phyloP scores from a whole-genome alignment of 1,140 invertebrate species.

The Atta texana region DNA sequence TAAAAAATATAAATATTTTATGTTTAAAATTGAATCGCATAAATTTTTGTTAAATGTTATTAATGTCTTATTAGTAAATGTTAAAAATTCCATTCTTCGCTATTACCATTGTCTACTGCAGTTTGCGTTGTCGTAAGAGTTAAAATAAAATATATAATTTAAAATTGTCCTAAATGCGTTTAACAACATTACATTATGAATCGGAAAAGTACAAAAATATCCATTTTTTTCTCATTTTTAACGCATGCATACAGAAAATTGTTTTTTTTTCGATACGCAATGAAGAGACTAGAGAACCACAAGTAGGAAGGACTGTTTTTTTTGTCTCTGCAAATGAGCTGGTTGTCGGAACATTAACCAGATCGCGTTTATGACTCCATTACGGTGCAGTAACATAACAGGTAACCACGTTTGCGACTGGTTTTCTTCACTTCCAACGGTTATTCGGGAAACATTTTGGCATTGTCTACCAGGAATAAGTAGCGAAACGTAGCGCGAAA shows the following conservation, averaged over 20 bases:
- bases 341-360: constrained; percentile 47
- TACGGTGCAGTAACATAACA: constrained; percentile 34
- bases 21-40: background rate
- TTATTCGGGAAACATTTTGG: constrained; percentile 44
- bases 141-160: too few relatives aligned
- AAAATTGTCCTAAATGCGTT: background rate
- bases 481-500: constrained; percentile 66
- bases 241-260: background rate
- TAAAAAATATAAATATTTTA: background rate
- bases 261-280: background rate
- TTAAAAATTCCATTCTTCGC: background rate
- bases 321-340: constrained; percentile 13
- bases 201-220: background rate
- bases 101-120: background rate
- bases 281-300: background rate
- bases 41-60: background rate
- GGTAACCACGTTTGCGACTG: constrained; percentile 30
- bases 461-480: constrained; percentile 55
- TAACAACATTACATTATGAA: background rate
- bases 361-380: constrained; percentile 39
- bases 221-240: constrained; percentile 1
- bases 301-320: background rate
- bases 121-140: background rate
- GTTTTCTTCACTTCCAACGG: constrained; percentile 32
- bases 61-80: background rate